These are phyloP conservation scores for Panonychus citri DNA, from an alignment of 1,140 invertebrate genomes.

Conservation along the genomic window DNA sequence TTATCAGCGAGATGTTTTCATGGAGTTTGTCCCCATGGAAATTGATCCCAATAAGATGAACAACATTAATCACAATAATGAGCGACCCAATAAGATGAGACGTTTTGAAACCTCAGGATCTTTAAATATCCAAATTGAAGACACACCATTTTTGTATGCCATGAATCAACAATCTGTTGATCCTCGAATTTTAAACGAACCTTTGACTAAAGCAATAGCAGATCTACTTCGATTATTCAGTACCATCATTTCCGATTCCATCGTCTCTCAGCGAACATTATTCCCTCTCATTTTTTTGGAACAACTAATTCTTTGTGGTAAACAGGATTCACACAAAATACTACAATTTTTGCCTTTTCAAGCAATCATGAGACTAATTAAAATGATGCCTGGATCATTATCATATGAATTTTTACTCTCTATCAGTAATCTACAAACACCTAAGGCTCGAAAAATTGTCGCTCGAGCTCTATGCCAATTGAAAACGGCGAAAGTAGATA, in stretches of 20 bases:
- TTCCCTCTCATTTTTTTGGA: constrained; percentile 65
- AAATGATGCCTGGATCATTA: constrained; percentile 20
- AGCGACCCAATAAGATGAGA: constrained; percentile 8
- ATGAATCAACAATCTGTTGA: constrained; percentile 10
- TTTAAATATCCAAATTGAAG: constrained; percentile 8
- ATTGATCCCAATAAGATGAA: neutral
- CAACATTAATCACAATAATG: neutral
- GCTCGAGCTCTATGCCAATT: constrained; percentile 21
- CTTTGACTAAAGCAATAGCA: constrained; percentile 23
- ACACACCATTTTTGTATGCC: constrained; percentile 14
- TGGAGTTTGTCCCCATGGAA: neutral
- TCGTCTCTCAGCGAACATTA: constrained; percentile 54
- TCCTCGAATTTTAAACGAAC: constrained; percentile 13
- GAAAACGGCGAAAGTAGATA: neutral
- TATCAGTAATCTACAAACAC: constrained; percentile 21
- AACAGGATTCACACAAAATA: constrained; percentile 43
- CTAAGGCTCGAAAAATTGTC: constrained; percentile 20
- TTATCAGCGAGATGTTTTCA: constrained; percentile 1
- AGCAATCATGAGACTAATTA: constrained; percentile 21
- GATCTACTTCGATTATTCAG: constrained; percentile 44
- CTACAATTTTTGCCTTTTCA: constrained; percentile 48
- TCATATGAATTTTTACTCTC: constrained; percentile 20
- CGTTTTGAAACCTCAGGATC: neutral
- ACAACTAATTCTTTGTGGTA: constrained; percentile 50
- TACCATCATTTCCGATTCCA: constrained; percentile 43